Percentiles rank a stretch among this genome's conserved stretches.
phyloP scores from a whole-genome alignment of 2,888 invertebrate genomes.

The Epinotia bilunana region DNA sequence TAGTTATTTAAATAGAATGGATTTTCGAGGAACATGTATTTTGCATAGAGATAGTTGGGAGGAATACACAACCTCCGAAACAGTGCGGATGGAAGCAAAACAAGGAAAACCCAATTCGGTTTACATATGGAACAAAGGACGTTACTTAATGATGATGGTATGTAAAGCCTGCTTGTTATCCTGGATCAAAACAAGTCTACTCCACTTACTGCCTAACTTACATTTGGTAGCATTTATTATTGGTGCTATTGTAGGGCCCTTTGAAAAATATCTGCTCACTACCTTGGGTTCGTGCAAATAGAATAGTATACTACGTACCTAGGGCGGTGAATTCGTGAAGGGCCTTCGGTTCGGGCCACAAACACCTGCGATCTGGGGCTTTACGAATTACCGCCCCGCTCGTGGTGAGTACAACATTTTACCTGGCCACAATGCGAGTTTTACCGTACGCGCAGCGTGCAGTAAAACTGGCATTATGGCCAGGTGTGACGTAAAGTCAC shows the following conservation, averaged over 20 bases:
- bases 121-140: conserved; percentile 5
- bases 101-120: background rate
- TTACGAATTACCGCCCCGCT: too few relatives aligned
- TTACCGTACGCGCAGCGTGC: too few relatives aligned
- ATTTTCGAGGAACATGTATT: background rate
- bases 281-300: too few relatives aligned
- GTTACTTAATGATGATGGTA: conserved; percentile 11
- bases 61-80: background rate
- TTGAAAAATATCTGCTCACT: too few relatives aligned
- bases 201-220: background rate
- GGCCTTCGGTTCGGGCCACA: too few relatives aligned
- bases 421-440: too few relatives aligned
- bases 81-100: background rate
- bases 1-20: background rate
- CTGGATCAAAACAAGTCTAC: conserved; percentile 1
- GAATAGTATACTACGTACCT: too few relatives aligned
- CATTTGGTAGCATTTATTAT: background rate
- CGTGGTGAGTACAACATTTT: too few relatives aligned
- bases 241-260: background rate
- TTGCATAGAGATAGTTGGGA: background rate
- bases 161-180: conserved; percentile 7
- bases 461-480: too few relatives aligned
- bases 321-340: too few relatives aligned
- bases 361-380: too few relatives aligned
- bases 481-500: too few relatives aligned